Evolutionary conservation across 2,888 invertebrate genomes (phyloP), one percentile per base, ranked within the genome.

Genomic region (Chrysodeixis includens): DNA sequence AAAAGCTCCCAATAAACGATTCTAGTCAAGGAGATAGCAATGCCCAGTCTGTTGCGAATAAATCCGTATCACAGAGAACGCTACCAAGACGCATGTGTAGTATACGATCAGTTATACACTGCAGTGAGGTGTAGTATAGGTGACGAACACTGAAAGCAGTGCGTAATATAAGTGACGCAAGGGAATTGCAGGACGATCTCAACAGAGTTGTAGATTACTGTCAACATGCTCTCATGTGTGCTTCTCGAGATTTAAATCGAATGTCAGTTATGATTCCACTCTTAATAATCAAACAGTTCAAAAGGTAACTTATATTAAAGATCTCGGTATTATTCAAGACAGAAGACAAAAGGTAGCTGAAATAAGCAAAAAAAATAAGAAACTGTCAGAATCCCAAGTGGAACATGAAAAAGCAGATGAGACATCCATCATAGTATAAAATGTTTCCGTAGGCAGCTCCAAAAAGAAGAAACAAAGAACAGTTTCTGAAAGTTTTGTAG

Each of bases 321-420:
- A 40, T 8, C 40, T 40, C 12, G 40, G 40, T 40, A 8, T 40
- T 10, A 40, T 40, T 14, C 8, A 6, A 5, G 40, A 40, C 40
- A 14, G 12, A 2, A 40, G 8, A 14, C 14, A n/a, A n/a, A n/a
- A n/a, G n/a, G n/a, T n/a, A n/a, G n/a, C n/a, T n/a, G n/a, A n/a
- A n/a, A n/a, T n/a, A n/a, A n/a, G n/a, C 30, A 74, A 71, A 56
- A 76, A 74, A 49, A 76, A 75, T 9, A 75, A 75, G 30, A 71
- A 61, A 52, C 8, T 58, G 12, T 74, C 68, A 0, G 76, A 64
- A 64, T 58, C 64, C 30, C 68, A 71, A 53, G 22, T 46, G 22
- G 59, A 35, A 26, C 46, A 35, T 1, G 46, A 35, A 62, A 44
- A 32, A 63, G 66, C 26, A 26, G 26, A 26, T 6, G 26, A 26